phyloP scores from a whole-genome alignment of 2,888 invertebrate genomes.

The Drosophila limbata region DNA sequence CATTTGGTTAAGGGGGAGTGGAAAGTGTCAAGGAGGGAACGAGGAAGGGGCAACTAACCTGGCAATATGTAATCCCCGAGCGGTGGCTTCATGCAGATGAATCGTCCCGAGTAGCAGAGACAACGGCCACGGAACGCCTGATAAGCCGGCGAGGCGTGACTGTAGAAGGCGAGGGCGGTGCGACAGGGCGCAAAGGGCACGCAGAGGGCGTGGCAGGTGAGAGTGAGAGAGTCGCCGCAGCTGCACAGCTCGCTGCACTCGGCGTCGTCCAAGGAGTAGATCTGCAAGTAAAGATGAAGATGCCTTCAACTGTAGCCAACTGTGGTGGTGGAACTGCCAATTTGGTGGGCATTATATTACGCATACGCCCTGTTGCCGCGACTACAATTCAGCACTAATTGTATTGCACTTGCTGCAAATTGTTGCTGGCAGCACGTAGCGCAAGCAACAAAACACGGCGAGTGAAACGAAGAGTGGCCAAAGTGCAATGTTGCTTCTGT shows the following conservation, averaged over 20 bases:
- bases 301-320: constrained; percentile 3
- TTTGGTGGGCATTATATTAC: constrained; percentile 50
- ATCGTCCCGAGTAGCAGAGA: constrained; percentile 95
- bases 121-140: constrained; percentile 95
- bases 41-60: constrained; percentile 73
- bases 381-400: constrained; percentile 54
- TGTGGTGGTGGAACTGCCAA: constrained; percentile 4
- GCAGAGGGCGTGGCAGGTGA: constrained; percentile 95
- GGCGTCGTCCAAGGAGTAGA: constrained; percentile 89
- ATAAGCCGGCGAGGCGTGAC: constrained; percentile 95
- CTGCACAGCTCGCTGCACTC: constrained; percentile 96
- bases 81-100: constrained; percentile 95
- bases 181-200: constrained; percentile 94
- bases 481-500: constrained; percentile 43
- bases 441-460: constrained; percentile 14
- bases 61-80: constrained; percentile 87
- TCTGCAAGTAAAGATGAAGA: constrained; percentile 71
- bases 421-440: constrained; percentile 38
- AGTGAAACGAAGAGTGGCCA: constrained; percentile 60
- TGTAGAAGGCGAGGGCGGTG: constrained; percentile 94
- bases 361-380: constrained; percentile 56
- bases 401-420: constrained; percentile 50
- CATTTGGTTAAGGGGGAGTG: constrained; percentile 4
- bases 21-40: neutral
- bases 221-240: constrained; percentile 91